A percentile compares a stretch with the other conserved stretches of the same genome.
Evolutionary conservation across 2,888 invertebrate genomes (phyloP).

Genomic region (Hirudinaria manillensis): DNA sequence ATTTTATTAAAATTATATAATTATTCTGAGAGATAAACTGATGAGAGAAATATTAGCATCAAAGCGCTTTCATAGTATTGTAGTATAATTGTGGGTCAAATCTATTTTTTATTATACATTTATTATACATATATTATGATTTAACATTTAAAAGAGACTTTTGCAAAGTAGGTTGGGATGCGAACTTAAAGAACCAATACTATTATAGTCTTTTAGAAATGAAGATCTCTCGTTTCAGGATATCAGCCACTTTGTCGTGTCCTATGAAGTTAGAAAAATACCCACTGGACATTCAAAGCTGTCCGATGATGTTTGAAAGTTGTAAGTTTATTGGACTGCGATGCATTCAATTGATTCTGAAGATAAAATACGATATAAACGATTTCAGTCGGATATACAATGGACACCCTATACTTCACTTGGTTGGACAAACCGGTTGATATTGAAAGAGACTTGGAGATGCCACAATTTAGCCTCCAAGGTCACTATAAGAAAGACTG

Average conservation of each 20-base stretch:
- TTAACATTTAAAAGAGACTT: too few species aligned
- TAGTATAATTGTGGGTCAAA: too few species aligned
- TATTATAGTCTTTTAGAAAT: too few species aligned
- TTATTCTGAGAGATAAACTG: too few species aligned
- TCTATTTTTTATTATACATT: too few species aligned
- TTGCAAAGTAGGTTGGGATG: too few species aligned
- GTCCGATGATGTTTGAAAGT: conserved; percentile 47
- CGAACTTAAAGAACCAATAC: too few species aligned
- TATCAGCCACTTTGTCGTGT: conserved; percentile 44
- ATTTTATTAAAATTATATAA: too few species aligned
- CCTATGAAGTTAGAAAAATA: conserved; percentile 47
- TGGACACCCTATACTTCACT: conserved; percentile 40
- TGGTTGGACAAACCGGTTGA: conserved; percentile 39
- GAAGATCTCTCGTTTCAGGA: conserved; percentile 35
- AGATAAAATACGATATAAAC: too few species aligned
- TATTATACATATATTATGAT: too few species aligned
- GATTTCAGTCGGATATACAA: conserved; percentile 40
- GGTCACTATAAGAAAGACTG: conserved; percentile 27
- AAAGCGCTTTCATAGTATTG: too few species aligned
- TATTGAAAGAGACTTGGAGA: conserved; percentile 37
- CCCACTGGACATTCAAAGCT: conserved; percentile 47
- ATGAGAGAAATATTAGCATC: too few species aligned
- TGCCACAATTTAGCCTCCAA: conserved; percentile 40
- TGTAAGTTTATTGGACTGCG: conserved; percentile 42
- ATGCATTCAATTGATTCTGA: conserved; percentile 8